Percentiles rank a stretch among this genome's conserved stretches.
Evolutionary conservation across 2,888 invertebrate species (phyloP).

Genomic region (Drepana falcataria): DNA sequence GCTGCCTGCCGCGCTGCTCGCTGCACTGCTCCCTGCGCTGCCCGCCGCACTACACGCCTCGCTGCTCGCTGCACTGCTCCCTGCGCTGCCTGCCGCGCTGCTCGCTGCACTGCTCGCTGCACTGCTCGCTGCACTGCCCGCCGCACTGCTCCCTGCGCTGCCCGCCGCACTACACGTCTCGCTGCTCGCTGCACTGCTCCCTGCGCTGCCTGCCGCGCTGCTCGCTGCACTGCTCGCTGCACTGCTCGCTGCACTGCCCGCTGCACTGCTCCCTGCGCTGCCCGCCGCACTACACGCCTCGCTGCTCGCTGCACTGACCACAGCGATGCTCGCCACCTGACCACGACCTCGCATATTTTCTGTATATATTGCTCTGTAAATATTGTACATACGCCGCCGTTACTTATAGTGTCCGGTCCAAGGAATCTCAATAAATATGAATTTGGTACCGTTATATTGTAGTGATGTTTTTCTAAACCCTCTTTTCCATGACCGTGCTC

Average conservation of each 20-base stretch:
- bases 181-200: slow-evolving; percentile 1
- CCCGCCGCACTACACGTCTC: slow-evolving; percentile 6
- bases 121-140: not conserved
- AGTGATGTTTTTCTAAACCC: too few species aligned
- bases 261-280: slow-evolving; percentile 83
- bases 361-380: slow-evolving; percentile 35
- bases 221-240: slow-evolving; percentile 1
- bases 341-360: slow-evolving; percentile 3
- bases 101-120: slow-evolving; percentile 1
- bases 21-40: too few species aligned
- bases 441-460: slow-evolving; percentile 15
- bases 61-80: too few species aligned
- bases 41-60: too few species aligned
- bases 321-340: too few species aligned
- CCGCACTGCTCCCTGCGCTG: slow-evolving; percentile 83
- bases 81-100: too few species aligned
- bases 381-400: slow-evolving; percentile 23
- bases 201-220: too few species aligned
- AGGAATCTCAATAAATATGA: slow-evolving; percentile 13
- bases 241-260: not conserved
- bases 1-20: too few species aligned
- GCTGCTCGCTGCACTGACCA: slow-evolving; percentile 1
- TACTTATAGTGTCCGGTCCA: slow-evolving; percentile 5
- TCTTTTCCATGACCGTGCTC: too few species aligned
- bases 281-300: slow-evolving; percentile 6